Percentiles rank a stretch among this genome's conserved stretches.
Evolutionary conservation across 64 coral and sea anemone species (phyloP).

Genomic region (Stylophora pistillata): DNA sequence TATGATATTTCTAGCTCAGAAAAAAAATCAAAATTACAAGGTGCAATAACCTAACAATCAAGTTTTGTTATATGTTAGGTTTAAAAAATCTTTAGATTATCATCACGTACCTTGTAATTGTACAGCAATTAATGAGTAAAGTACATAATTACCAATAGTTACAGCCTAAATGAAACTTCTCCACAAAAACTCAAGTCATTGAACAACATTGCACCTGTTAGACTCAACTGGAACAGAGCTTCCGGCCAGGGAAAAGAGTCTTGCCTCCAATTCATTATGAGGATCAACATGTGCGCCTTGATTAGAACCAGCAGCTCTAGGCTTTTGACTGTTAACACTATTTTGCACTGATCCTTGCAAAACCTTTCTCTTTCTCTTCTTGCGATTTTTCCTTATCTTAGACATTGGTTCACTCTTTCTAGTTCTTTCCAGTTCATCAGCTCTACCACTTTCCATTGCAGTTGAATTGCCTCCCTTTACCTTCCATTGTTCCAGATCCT

Average conservation of each 20-base stretch:
- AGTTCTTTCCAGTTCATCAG: neutral
- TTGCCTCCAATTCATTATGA: constrained; percentile 67
- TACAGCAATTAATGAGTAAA: no score
- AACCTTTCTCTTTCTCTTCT: constrained; percentile 42
- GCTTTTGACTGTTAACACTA: neutral
- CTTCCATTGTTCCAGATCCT: constrained; percentile 38
- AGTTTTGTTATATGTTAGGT: no score
- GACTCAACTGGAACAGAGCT: neutral
- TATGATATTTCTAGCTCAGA: no score
- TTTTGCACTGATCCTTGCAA: constrained; percentile 26
- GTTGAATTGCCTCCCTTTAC: neutral
- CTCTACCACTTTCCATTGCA: neutral
- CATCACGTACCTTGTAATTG: no score
- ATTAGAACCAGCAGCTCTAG: neutral
- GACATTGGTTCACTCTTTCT: neutral
- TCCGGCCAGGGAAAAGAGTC: constrained; percentile 39
- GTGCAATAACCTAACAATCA: no score
- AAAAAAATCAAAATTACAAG: no score
- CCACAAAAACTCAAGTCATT: neutral
- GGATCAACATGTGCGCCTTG: constrained; percentile 46
- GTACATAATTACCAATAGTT: no score
- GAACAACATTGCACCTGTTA: neutral
- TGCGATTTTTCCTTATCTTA: constrained; percentile 3
- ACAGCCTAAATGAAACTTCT: no score
- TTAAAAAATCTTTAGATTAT: no score